These are phyloP conservation scores for Bombyx huttoni DNA, from an alignment of 2,888 invertebrate species.

Conservation along the genomic window DNA sequence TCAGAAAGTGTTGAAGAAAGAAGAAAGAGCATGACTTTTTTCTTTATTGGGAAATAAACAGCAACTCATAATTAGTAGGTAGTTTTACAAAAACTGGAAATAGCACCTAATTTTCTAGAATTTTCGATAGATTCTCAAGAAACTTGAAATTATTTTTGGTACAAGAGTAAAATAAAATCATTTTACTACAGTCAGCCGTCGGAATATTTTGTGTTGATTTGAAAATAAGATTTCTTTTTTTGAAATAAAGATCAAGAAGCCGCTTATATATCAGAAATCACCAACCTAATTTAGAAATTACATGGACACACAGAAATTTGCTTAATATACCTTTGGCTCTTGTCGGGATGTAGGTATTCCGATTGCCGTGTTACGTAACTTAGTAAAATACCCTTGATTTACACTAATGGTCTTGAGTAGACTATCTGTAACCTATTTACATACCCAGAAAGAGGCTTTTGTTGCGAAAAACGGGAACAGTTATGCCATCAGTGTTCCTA, in stretches of 20 bases:
- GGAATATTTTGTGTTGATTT: constrained; percentile 7
- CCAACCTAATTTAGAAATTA: constrained; percentile 7
- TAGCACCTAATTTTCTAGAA: too few relatives aligned
- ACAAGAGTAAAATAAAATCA: too few relatives aligned
- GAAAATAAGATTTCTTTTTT: constrained; percentile 5
- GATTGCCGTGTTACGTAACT: constrained; percentile 2
- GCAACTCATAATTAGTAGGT: too few relatives aligned
- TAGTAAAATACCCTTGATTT: background rate
- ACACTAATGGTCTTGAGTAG: background rate
- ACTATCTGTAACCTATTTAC: constrained; percentile 5
- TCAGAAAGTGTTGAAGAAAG: too few relatives aligned
- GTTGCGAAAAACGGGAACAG: background rate
- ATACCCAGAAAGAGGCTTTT: background rate
- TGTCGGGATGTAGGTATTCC: constrained; percentile 1
- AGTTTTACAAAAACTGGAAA: too few relatives aligned
- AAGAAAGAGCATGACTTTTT: too few relatives aligned
- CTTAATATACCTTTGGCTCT: background rate
- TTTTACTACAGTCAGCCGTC: background rate
- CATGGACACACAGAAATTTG: too few relatives aligned
- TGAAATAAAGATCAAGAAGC: constrained; percentile 5
- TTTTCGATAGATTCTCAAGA: too few relatives aligned
- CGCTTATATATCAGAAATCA: constrained; percentile 1
- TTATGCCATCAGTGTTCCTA: background rate
- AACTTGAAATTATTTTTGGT: too few relatives aligned
- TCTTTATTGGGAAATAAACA: too few relatives aligned